phyloP scores from a whole-genome alignment of 1,140 invertebrate species.

The Paraescarpia echinospica region DNA sequence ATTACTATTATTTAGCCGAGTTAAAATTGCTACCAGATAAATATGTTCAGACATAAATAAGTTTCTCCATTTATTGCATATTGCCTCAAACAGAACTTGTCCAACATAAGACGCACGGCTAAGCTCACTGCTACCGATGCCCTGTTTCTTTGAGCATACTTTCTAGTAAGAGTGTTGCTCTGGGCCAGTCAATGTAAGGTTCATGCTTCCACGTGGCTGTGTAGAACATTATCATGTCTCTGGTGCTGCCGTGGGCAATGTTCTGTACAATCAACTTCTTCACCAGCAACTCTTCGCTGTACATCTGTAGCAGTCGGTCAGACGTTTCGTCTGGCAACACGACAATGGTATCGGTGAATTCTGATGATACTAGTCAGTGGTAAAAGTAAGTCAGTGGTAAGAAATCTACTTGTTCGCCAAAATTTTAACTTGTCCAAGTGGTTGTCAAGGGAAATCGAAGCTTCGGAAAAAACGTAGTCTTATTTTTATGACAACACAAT shows the following conservation, averaged over 20 bases:
- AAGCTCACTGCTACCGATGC: background rate
- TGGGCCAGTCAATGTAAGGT: background rate
- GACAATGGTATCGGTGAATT: background rate
- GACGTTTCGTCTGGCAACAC: background rate
- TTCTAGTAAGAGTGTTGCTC: background rate
- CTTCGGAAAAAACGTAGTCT: no score
- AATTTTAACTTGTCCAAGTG: no score
- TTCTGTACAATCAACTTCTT: background rate
- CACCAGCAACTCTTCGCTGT: background rate
- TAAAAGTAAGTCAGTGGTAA: no score
- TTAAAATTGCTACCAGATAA: background rate
- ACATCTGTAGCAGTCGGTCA: background rate
- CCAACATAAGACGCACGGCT: background rate
- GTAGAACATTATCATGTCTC: background rate
- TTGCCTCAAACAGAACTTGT: background rate
- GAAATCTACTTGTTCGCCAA: no score
- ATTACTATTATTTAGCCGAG: background rate
- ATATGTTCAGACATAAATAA: background rate
- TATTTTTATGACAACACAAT: no score
- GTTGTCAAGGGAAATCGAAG: no score
- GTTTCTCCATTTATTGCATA: background rate
- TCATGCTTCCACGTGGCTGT: background rate
- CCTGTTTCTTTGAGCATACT: background rate
- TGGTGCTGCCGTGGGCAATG: background rate
- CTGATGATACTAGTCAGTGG: no score